Evolutionary conservation across 2,888 invertebrate species (phyloP).

Genomic region (Acronicta aceris): DNA sequence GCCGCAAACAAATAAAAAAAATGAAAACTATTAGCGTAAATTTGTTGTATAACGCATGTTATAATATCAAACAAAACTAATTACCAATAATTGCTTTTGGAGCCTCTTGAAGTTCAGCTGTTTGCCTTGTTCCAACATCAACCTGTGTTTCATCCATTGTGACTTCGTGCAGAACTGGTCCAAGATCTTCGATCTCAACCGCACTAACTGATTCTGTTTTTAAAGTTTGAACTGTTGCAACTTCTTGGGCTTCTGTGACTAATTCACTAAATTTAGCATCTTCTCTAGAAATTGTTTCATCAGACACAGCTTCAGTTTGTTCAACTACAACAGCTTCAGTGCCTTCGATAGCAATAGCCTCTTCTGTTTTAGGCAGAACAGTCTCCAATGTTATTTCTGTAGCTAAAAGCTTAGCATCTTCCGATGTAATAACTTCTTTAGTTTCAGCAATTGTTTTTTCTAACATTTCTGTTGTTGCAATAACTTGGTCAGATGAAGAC

Average conservation of each 20-base stretch:
- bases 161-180: constrained; percentile 23
- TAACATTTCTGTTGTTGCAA: constrained; percentile 27
- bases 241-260: constrained; percentile 5
- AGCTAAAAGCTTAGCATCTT: constrained; percentile 5
- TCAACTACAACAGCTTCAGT: constrained; percentile 19
- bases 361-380: not conserved
- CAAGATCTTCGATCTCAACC: constrained; percentile 27
- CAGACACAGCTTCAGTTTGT: constrained; percentile 15
- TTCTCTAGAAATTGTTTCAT: constrained; percentile 15
- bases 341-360: constrained; percentile 15
- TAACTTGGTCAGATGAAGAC: constrained; percentile 12
- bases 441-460: constrained; percentile 28
- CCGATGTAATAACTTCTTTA: constrained; percentile 19
- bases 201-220: constrained; percentile 27
- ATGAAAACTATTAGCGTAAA: no score
- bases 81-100: constrained; percentile 37
- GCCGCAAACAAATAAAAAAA: no score
- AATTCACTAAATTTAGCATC: constrained; percentile 4
- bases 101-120: constrained; percentile 18
- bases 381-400: constrained; percentile 1
- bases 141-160: constrained; percentile 12
- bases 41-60: no score
- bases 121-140: constrained; percentile 14
- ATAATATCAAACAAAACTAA: no score
- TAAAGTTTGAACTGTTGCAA: constrained; percentile 14